Base-by-base conservation (phyloP, 53 echinoderm and acorn worm species). In the Astropecten irregularis region DNA sequence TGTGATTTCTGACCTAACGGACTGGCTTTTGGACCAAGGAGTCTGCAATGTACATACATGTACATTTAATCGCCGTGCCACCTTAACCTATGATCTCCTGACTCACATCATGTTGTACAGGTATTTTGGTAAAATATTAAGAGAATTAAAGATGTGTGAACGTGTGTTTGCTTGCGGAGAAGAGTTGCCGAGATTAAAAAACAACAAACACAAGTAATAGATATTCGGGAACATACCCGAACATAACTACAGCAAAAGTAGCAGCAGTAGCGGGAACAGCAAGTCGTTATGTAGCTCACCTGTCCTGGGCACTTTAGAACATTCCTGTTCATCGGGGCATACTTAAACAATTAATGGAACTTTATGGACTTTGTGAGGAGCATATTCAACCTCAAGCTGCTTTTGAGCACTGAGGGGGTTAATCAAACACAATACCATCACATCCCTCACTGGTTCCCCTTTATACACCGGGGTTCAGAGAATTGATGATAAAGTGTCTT, bases 11-110 rank as follows among this genome's bases (percentile, higher is more conserved):
- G 37, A 66, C 37, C 40, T 66, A 33, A 66, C 66, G 0, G 36
- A n/a, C 66, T 66, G 37, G 66, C 66, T 66, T 38, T 37, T 66
- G 37, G 66, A 66, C 66, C 66, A 66, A 66, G 66, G 66, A 38
- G 66, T 66, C 37, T 37, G 37, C 36, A 66, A 66, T 66, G 66
- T 66, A 66, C 66, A 66, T 66, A 66, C 66, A 37, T 66, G 66
- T 37, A 66, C 36, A 66, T 66, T 37, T 38, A 66, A 25, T 37
- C 39, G 39, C 21, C 66, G 66, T 66, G 66, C 36, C 66, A 66
- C 66, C 39, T 38, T 66, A 66, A 39, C 66, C n/a, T 38, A 1
- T 19, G 66, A 66, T 66, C 66, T 66, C 39, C 39, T 66, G 66
- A 66, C 66, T 66, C 66, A 37, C 39, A 35, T 37, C 37, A 16